These are phyloP conservation scores for Acleris holmiana DNA, from an alignment of 2,888 invertebrate species.

Conservation along the genomic window DNA sequence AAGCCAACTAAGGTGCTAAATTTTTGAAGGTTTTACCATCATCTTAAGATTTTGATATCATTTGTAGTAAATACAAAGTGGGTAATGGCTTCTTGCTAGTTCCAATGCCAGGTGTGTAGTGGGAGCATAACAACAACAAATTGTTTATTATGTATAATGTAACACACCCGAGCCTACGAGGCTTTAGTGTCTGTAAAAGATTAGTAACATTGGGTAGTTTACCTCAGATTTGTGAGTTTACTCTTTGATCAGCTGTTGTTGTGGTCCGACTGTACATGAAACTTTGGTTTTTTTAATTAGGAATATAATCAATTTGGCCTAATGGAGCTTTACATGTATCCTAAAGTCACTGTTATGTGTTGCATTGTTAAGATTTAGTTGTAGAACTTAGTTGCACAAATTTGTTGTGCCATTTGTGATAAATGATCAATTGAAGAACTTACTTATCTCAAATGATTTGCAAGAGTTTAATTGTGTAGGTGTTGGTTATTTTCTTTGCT, in stretches of 20 bases:
- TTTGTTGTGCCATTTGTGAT: slow-evolving; percentile 38
- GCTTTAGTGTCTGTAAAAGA: background rate
- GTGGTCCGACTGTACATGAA: slow-evolving; percentile 23
- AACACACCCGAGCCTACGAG: background rate
- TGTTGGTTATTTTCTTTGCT: slow-evolving; percentile 13
- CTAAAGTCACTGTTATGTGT: slow-evolving; percentile 40
- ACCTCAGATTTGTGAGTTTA: no score
- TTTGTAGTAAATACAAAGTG: slow-evolving; percentile 60
- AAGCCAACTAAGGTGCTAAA: slow-evolving; percentile 82
- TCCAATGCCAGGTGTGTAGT: slow-evolving; percentile 30
- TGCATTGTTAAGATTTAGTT: slow-evolving; percentile 41
- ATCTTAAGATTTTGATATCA: slow-evolving; percentile 73
- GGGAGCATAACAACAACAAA: slow-evolving; percentile 15
- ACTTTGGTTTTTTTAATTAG: slow-evolving; percentile 11
- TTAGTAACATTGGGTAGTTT: background rate
- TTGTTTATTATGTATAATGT: background rate
- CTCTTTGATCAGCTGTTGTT: slow-evolving; percentile 1
- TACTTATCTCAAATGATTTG: slow-evolving; percentile 19
- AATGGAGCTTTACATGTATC: slow-evolving; percentile 45
- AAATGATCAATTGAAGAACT: slow-evolving; percentile 22
- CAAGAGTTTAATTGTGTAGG: slow-evolving; percentile 26
- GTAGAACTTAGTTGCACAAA: slow-evolving; percentile 58
- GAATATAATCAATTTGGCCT: slow-evolving; percentile 54
- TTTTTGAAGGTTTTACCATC: slow-evolving; percentile 81
- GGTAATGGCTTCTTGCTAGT: slow-evolving; percentile 65